phyloP scores from a whole-genome alignment of 1,140 invertebrate species.

The Danaus melanippus region DNA sequence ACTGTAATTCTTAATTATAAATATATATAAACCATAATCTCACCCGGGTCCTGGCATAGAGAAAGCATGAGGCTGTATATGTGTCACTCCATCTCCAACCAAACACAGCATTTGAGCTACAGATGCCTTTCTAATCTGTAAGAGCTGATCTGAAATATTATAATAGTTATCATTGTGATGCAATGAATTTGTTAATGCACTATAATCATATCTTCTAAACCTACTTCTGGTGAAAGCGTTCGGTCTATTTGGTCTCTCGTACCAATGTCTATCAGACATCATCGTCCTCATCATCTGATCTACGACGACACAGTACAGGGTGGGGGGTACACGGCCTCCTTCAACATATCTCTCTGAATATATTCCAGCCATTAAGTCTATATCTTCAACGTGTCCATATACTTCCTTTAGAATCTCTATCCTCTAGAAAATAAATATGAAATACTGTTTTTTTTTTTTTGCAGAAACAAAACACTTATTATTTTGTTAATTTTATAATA shows the following conservation, averaged over 20 bases:
- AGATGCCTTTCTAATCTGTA: conserved; percentile 86
- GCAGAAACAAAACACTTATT: conserved; percentile 4
- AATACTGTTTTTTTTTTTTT: no score
- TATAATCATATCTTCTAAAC: background rate
- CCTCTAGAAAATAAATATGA: conserved; percentile 23
- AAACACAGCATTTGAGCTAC: conserved; percentile 91
- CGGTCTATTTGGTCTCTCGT: conserved; percentile 40
- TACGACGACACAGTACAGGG: conserved; percentile 34
- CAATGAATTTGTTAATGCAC: no score
- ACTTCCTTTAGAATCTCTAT: conserved; percentile 40
- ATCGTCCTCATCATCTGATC: conserved; percentile 34
- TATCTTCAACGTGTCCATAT: conserved; percentile 43
- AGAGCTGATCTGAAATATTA: conserved; percentile 80
- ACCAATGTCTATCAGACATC: conserved; percentile 46
- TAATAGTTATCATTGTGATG: no score
- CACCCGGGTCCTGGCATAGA: conserved; percentile 29
- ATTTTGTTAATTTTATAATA: background rate
- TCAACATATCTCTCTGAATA: conserved; percentile 35
- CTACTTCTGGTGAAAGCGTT: conserved; percentile 43
- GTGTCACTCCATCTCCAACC: conserved; percentile 77
- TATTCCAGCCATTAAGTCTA: conserved; percentile 43
- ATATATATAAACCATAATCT: conserved; percentile 1
- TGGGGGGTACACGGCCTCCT: conserved; percentile 31
- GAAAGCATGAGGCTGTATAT: conserved; percentile 38
- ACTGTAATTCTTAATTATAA: no score